Evolutionary conservation across 2,888 invertebrate species (phyloP).

Genomic region (Altica lythri): DNA sequence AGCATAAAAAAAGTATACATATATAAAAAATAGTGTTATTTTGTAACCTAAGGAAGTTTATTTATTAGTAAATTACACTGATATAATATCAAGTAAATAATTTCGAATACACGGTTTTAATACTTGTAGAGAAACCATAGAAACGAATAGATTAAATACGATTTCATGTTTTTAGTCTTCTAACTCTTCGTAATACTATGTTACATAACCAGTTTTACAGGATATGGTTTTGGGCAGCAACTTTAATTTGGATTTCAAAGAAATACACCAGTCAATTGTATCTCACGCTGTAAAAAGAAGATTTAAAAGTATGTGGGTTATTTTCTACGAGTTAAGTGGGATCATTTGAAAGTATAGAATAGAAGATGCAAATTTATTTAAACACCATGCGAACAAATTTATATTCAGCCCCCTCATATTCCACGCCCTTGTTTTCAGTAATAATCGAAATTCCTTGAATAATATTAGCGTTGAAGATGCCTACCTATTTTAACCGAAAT

Average conservation of each 20-base stretch:
- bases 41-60: no score
- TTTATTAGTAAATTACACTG: no score
- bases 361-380: background rate
- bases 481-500: conserved; percentile 26
- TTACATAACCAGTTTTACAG: conserved; percentile 26
- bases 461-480: conserved; percentile 28
- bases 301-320: background rate
- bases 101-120: background rate
- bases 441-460: conserved; percentile 31
- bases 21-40: no score
- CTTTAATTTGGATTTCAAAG: conserved; percentile 18
- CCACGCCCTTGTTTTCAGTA: conserved; percentile 28
- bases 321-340: background rate
- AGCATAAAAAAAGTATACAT: no score
- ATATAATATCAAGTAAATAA: background rate
- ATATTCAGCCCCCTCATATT: conserved; percentile 24
- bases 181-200: conserved; percentile 22
- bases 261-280: conserved; percentile 10
- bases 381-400: conserved; percentile 2
- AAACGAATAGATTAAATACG: conserved; percentile 6
- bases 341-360: background rate
- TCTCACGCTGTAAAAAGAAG: background rate
- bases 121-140: conserved; percentile 2
- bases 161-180: conserved; percentile 17
- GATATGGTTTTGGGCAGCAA: conserved; percentile 19